These are phyloP conservation scores for Nibea albiflora DNA, from an alignment of 2,113 vertebrate genomes.

Conservation along the genomic window DNA sequence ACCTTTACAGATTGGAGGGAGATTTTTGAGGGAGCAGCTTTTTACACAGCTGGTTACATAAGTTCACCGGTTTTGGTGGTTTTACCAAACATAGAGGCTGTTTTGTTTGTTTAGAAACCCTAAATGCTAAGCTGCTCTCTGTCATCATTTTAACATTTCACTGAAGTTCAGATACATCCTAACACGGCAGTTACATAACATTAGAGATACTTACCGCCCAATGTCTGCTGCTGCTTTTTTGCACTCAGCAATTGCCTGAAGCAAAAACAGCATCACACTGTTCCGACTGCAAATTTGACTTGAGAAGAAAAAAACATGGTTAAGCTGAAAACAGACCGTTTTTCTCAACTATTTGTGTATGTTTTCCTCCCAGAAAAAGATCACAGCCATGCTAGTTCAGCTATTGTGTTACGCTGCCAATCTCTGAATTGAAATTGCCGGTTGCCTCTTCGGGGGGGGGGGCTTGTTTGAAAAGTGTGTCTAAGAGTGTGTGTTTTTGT, in stretches of 20 bases:
- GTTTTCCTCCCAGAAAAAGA: conserved; percentile 2
- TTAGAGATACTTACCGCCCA: conserved; percentile 8
- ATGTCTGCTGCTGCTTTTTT: not conserved
- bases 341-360: not conserved
- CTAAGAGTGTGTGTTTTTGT: conserved; percentile 4
- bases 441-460: conserved; percentile 5
- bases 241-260: conserved; percentile 20
- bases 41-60: conserved; percentile 30
- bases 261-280: conserved; percentile 25
- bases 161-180: conserved; percentile 21
- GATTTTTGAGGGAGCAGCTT: conserved; percentile 16
- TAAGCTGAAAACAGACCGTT: conserved; percentile 6
- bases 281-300: conserved; percentile 14
- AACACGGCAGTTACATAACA: conserved; percentile 29
- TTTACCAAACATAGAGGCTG: conserved; percentile 26
- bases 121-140: not conserved
- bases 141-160: conserved; percentile 14
- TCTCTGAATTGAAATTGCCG: not conserved
- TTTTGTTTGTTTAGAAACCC: conserved; percentile 24
- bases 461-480: not conserved
- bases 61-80: conserved; percentile 28
- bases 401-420: not conserved
- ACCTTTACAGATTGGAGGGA: conserved; percentile 5
- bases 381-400: not conserved
- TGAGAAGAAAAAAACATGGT: too few relatives aligned